Conservation (phyloP, 2,888 invertebrate species). For the Clistopyga incitator region DNA sequence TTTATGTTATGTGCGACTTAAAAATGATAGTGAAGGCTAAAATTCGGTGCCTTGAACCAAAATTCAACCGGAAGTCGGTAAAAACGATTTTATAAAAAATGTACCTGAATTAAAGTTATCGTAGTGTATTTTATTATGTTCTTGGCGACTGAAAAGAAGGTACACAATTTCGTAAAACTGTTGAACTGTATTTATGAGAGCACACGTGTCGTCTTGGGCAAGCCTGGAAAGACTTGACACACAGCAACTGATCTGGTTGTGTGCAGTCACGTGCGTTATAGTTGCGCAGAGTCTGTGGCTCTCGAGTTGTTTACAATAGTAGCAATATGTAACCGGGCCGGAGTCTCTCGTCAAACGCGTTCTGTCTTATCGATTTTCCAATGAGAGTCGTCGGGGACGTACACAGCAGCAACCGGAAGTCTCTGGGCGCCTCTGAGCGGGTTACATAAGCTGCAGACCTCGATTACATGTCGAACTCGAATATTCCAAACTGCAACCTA, state of each 20-base stretch:
- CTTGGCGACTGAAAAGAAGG: neutral
- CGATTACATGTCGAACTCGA: slow-evolving; percentile 35
- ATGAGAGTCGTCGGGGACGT: neutral
- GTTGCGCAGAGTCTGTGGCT: neutral
- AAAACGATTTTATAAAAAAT: too few relatives aligned
- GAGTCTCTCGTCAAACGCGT: slow-evolving; percentile 16
- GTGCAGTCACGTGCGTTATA: neutral
- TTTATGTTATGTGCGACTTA: too few relatives aligned
- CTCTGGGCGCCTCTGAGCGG: neutral
- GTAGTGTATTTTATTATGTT: neutral
- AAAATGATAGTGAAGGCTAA: too few relatives aligned
- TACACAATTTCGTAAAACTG: neutral
- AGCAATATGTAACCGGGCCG: slow-evolving; percentile 9
- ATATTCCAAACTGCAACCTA: neutral
- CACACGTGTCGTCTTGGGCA: neutral
- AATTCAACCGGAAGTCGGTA: too few relatives aligned
- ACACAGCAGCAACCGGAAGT: neutral
- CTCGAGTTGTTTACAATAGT: slow-evolving; percentile 23
- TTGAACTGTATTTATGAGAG: neutral
- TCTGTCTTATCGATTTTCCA: slow-evolving; percentile 38
- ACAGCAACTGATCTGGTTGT: neutral
- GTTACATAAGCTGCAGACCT: slow-evolving; percentile 22
- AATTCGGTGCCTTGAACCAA: too few relatives aligned
- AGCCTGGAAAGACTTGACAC: neutral
- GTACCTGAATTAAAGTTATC: too few relatives aligned